Conservation (phyloP, 2,113 vertebrate genomes). For the Orientallactaga bullata region DNA sequence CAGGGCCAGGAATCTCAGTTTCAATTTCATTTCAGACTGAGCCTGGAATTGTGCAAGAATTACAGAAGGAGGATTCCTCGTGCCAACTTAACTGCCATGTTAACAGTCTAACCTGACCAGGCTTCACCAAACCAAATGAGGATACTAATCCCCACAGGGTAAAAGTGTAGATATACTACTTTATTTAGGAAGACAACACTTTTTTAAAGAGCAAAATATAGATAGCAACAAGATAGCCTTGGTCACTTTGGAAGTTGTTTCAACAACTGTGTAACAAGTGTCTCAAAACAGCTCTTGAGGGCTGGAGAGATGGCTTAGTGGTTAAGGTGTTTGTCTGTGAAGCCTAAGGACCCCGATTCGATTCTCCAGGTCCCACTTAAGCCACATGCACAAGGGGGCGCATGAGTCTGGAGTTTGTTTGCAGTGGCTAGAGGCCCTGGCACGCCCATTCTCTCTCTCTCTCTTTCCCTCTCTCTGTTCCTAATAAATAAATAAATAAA, state of each 20-base stretch:
- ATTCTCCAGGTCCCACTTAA: too few species aligned
- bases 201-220: slow-evolving; percentile 2
- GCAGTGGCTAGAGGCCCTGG: too few species aligned
- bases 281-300: background rate
- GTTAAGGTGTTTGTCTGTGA: too few species aligned
- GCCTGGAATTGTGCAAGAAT: background rate
- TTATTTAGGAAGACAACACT: background rate
- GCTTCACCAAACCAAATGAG: background rate
- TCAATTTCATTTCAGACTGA: slow-evolving; percentile 19
- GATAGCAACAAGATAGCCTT: background rate
- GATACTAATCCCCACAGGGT: too few species aligned
- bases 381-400: too few species aligned
- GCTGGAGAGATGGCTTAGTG: too few species aligned
- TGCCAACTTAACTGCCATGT: background rate
- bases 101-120: background rate
- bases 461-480: too few species aligned
- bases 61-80: background rate
- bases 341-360: too few species aligned
- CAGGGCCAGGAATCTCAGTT: background rate
- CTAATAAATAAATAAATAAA: too few species aligned
- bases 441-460: too few species aligned
- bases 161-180: background rate
- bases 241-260: slow-evolving; percentile 5
- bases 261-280: background rate
- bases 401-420: too few species aligned